phyloP scores from a whole-genome alignment of 2,888 invertebrate species.

The Empis stercorea region DNA sequence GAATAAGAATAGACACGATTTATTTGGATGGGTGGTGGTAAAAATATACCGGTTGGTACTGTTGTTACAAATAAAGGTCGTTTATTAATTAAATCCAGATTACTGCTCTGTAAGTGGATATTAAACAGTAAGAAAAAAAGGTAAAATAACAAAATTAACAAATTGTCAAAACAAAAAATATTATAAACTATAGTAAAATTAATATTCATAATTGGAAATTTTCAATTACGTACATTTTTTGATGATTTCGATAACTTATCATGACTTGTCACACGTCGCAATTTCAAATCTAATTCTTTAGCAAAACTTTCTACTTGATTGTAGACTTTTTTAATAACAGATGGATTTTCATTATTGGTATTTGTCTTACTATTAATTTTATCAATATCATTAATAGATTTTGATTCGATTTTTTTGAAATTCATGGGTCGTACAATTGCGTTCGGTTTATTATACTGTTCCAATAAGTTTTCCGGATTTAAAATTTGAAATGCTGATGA shows the following conservation, averaged over 20 bases:
- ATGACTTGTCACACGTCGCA: conserved; percentile 53
- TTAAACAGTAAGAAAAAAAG: not conserved
- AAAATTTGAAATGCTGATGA: conserved; percentile 19
- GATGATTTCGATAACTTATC: conserved; percentile 25
- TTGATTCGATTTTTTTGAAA: not conserved
- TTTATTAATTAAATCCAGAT: conserved; percentile 22
- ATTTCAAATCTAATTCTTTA: conserved; percentile 56
- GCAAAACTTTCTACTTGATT: conserved; percentile 41
- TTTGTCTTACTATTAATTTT: not conserved
- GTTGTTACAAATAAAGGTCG: conserved; percentile 65
- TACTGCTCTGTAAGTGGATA: conserved; percentile 13
- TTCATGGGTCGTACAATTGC: conserved; percentile 42
- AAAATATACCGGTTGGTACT: conserved; percentile 64
- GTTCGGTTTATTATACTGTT: conserved; percentile 36
- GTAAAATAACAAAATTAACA: not conserved
- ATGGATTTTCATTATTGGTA: conserved; percentile 1
- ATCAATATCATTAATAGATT: not conserved
- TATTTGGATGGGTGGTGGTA: conserved; percentile 46
- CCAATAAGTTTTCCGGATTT: conserved; percentile 18
- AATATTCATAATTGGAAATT: not conserved
- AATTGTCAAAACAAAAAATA: not conserved
- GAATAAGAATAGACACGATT: conserved; percentile 51
- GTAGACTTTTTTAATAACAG: conserved; percentile 12
- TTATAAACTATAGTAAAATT: not conserved
- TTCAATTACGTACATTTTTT: conserved; percentile 16